Evolutionary conservation across 2,797 vertebrate species (phyloP).

Genomic region (Bucorvus abyssinicus): DNA sequence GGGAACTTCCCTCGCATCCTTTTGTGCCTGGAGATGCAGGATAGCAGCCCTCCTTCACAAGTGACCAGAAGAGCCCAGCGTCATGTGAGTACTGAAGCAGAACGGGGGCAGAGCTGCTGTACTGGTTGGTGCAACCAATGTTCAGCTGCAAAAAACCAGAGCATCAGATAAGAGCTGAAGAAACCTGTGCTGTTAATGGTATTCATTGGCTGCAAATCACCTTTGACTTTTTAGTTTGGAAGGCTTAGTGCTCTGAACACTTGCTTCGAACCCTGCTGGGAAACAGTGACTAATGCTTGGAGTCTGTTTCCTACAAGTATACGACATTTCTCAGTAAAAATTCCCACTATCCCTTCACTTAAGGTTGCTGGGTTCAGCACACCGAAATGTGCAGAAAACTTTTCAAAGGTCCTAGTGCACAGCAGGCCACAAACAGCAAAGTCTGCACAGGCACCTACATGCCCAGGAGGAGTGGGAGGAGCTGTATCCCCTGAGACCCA

Average conservation of each 20-base stretch:
- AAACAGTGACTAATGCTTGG: not conserved
- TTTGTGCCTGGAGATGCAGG: conserved; percentile 84
- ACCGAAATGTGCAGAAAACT: not conserved
- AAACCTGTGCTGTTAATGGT: not conserved
- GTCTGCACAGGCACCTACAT: not conserved
- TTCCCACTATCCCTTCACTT: not conserved
- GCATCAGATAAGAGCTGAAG: rapidly evolving
- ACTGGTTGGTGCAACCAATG: conserved; percentile 90
- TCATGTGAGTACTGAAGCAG: conserved; percentile 96
- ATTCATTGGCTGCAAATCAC: not conserved
- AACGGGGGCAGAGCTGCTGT: conserved; percentile 87
- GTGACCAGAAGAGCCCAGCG: conserved; percentile 90
- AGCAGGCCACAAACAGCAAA: not conserved
- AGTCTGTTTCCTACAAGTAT: not conserved
- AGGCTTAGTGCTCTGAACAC: not conserved
- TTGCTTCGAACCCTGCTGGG: not conserved
- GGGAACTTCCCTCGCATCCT: conserved; percentile 89
- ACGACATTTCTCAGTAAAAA: not conserved
- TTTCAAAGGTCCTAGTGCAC: not conserved
- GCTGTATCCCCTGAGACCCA: not conserved
- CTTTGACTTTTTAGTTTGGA: not conserved
- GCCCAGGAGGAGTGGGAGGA: not conserved
- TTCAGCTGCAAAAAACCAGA: conserved; percentile 81
- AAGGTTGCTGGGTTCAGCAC: not conserved
- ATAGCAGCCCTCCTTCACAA: conserved; percentile 93